Evolutionary conservation across 2,888 invertebrate species (phyloP).

Genomic region (Saturnia pavonia): DNA sequence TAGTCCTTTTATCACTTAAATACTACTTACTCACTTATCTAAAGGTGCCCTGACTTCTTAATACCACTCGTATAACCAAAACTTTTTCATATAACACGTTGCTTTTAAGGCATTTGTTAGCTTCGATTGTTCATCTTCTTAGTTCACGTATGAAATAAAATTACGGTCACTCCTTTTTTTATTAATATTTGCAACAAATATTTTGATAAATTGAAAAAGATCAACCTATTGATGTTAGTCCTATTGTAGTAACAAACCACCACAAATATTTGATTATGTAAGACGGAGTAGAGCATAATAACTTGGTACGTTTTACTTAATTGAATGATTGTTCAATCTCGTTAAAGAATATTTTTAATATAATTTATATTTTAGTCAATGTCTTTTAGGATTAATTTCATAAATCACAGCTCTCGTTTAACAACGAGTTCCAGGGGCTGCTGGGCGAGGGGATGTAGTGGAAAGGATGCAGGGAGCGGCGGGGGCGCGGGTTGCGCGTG

Average conservation of each 20-base stretch:
- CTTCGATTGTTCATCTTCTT: neutral
- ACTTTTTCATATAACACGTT: slow-evolving; percentile 3
- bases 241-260: neutral
- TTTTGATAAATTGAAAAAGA: neutral
- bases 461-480: slow-evolving; percentile 83
- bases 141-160: neutral
- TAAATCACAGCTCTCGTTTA: slow-evolving; percentile 70
- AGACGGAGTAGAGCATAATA: slow-evolving; percentile 2
- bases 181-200: neutral
- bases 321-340: neutral
- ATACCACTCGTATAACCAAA: slow-evolving; percentile 14
- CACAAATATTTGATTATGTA: neutral
- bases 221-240: neutral
- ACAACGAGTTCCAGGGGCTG: slow-evolving; percentile 76
- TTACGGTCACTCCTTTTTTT: neutral
- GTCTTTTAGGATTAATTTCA: neutral
- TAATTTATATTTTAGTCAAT: neutral
- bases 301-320: neutral
- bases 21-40: slow-evolving; percentile 12
- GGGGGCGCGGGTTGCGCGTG: slow-evolving; percentile 83
- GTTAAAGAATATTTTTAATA: neutral
- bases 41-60: slow-evolving; percentile 6
- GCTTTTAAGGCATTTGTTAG: slow-evolving; percentile 13
- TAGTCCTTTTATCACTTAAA: slow-evolving; percentile 20
- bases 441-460: slow-evolving; percentile 64